Conservation (phyloP, 2,888 invertebrate species). For the Cotesia congregata region DNA sequence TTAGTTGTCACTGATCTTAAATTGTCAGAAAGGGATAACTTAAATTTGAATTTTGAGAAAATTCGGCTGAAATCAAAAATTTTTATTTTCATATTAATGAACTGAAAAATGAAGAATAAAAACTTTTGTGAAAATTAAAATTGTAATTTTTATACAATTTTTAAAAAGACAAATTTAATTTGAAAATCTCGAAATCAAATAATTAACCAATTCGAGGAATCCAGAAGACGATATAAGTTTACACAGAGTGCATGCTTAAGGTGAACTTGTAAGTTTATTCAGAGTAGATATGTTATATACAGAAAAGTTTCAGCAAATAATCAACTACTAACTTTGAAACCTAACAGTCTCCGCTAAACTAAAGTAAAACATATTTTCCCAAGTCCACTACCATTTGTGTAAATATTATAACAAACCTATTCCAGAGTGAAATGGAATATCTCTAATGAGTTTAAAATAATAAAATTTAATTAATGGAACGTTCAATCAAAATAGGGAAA, state of each 20-base stretch:
- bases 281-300: not conserved
- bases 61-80: too few species aligned
- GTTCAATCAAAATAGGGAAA: constrained; percentile 11
- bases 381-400: constrained; percentile 9
- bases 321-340: constrained; percentile 21
- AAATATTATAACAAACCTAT: constrained; percentile 10
- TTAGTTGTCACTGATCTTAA: too few species aligned
- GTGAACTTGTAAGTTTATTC: constrained; percentile 11
- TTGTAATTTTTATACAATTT: not conserved
- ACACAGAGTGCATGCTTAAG: not conserved
- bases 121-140: too few species aligned
- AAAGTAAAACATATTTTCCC: constrained; percentile 13
- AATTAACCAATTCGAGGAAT: not conserved
- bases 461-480: not conserved
- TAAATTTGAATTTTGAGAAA: too few species aligned
- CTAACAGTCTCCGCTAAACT: constrained; percentile 3
- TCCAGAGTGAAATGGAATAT: not conserved
- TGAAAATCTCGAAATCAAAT: not conserved
- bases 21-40: too few species aligned
- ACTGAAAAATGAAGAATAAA: too few species aligned
- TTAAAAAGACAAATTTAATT: not conserved
- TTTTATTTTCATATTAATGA: too few species aligned
- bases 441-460: not conserved
- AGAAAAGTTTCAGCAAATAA: constrained; percentile 11
- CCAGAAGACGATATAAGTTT: not conserved